phyloP scores from a whole-genome alignment of 23 tunicate genomes.

The Botrylloides violaceus region DNA sequence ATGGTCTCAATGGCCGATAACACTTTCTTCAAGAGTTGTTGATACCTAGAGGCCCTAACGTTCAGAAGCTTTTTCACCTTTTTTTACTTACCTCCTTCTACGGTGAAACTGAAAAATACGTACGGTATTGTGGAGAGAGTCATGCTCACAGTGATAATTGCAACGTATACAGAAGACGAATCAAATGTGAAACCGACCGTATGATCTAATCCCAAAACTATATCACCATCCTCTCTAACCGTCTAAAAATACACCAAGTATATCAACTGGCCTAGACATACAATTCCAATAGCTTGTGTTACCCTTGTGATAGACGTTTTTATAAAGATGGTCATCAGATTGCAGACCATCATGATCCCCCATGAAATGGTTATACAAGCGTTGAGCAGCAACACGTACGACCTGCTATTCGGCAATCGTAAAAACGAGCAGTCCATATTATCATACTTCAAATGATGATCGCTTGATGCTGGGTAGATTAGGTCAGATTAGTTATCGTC shows the following conservation, averaged over 20 bases:
- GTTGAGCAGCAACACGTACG: conserved; percentile 37
- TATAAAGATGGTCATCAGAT: conserved; percentile 45
- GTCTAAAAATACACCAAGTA: neutral
- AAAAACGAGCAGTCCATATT: conserved; percentile 57
- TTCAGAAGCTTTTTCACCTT: neutral
- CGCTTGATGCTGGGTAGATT: no score
- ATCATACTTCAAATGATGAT: no score
- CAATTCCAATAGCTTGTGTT: no score
- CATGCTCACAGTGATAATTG: conserved; percentile 54
- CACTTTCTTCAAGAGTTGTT: no score
- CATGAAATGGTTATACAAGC: conserved; percentile 36
- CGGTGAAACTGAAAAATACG: conserved; percentile 51
- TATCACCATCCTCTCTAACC: neutral
- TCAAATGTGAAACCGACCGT: conserved; percentile 50
- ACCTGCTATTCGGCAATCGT: conserved; percentile 33
- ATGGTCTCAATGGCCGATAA: no score
- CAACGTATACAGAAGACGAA: conserved; percentile 54
- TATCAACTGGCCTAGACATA: no score
- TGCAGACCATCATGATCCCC: conserved; percentile 58
- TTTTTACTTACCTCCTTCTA: conserved; percentile 53
- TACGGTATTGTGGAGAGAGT: conserved; percentile 68
- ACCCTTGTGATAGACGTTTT: conserved; percentile 48
- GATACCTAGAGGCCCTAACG: no score
- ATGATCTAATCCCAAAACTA: conserved; percentile 26
- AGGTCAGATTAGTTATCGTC: no score